Percentiles rank a stretch among this genome's conserved stretches.
Evolutionary conservation across 2,113 vertebrate species (phyloP).

Genomic region (Sylvia atricapilla): DNA sequence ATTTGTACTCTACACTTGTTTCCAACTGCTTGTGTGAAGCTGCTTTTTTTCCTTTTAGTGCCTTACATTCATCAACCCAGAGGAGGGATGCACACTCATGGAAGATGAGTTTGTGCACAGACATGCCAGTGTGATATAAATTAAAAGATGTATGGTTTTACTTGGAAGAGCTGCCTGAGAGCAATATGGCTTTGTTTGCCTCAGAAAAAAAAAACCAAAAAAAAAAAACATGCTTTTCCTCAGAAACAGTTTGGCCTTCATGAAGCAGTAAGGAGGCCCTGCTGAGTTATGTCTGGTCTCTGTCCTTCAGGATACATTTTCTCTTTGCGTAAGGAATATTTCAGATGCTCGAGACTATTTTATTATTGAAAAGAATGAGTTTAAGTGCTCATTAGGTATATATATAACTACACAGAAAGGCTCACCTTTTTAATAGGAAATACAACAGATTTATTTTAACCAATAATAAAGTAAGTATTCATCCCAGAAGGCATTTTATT

Average conservation of each 20-base stretch:
- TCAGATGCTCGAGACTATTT: not conserved
- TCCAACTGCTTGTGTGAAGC: not conserved
- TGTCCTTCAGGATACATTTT: not conserved
- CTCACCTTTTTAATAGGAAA: not conserved
- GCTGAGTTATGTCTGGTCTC: not conserved
- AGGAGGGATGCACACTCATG: not conserved
- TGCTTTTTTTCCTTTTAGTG: not conserved
- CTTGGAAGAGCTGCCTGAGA: not conserved
- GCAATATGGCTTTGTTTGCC: not conserved
- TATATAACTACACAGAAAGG: not conserved
- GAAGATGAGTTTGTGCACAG: not conserved
- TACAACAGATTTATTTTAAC: not conserved
- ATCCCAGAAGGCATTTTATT: constrained; percentile 9
- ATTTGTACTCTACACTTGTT: constrained; percentile 23
- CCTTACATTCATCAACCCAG: not conserved
- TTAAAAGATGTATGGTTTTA: not conserved
- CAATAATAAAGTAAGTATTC: not conserved
- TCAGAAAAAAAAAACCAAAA: not conserved
- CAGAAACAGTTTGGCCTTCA: not conserved
- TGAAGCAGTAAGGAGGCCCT: not conserved
- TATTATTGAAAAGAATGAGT: constrained; percentile 14
- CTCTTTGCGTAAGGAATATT: not conserved
- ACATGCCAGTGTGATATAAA: not conserved
- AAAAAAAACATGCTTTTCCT: not conserved
- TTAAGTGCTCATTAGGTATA: not conserved